These are phyloP conservation scores for Beris morrisii DNA, from an alignment of 2,888 invertebrate genomes.

Conservation along the genomic window DNA sequence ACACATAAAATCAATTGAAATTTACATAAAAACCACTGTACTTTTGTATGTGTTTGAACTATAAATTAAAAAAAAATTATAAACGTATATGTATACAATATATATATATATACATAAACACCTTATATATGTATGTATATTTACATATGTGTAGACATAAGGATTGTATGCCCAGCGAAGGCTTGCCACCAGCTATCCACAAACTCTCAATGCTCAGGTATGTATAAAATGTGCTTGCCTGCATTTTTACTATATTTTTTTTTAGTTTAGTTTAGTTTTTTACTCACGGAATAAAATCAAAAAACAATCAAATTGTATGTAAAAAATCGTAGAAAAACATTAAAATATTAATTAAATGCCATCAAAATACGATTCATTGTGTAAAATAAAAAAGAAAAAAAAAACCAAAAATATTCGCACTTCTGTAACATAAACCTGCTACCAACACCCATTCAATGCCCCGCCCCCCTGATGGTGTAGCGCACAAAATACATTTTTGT, in stretches of 20 bases:
- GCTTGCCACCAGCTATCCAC: slow-evolving; percentile 73
- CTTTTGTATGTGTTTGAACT: slow-evolving; percentile 14
- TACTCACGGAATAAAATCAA: background rate
- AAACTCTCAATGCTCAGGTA: slow-evolving; percentile 76
- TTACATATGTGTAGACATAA: slow-evolving; percentile 61
- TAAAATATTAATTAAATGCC: background rate
- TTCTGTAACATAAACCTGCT: background rate
- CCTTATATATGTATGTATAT: too few relatives aligned
- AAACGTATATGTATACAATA: slow-evolving; percentile 14
- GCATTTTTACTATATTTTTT: slow-evolving; percentile 1
- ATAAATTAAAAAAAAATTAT: slow-evolving; percentile 23
- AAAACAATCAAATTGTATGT: background rate
- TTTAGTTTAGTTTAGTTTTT: background rate
- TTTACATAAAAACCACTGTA: background rate
- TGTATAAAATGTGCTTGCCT: slow-evolving; percentile 41
- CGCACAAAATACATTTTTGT: too few relatives aligned
- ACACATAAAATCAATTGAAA: too few relatives aligned
- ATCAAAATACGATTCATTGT: too few relatives aligned
- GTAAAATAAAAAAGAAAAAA: too few relatives aligned
- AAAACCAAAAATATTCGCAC: too few relatives aligned
- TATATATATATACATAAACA: slow-evolving; percentile 15
- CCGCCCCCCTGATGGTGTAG: too few relatives aligned
- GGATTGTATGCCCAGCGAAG: slow-evolving; percentile 77
- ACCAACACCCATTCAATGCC: too few relatives aligned
- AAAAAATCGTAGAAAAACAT: background rate